Percentiles rank a stretch among this genome's conserved stretches.
Evolutionary conservation across 1,140 invertebrate genomes (phyloP).

Genomic region (Oscheius sp.): DNA sequence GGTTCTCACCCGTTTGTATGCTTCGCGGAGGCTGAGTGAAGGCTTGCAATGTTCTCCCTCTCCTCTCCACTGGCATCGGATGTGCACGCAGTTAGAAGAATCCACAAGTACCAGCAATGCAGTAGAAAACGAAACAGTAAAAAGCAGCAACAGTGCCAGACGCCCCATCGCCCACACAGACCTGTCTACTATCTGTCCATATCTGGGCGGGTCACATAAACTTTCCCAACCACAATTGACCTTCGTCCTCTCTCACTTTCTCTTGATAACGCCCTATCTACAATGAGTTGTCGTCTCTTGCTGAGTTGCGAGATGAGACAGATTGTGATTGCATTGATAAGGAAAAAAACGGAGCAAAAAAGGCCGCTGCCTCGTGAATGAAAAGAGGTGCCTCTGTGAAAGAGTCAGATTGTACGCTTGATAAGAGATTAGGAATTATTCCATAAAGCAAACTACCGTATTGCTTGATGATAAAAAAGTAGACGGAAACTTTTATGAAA

Average conservation of each 20-base stretch:
- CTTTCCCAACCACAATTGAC: too few relatives aligned
- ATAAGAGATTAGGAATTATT: neutral
- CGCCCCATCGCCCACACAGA: neutral
- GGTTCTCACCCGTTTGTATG: neutral
- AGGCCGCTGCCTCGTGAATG: neutral
- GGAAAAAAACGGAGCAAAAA: neutral
- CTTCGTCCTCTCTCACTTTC: neutral
- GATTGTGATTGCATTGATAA: neutral
- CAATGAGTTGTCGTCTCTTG: neutral
- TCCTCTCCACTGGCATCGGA: neutral
- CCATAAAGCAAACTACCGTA: neutral
- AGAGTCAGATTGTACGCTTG: neutral
- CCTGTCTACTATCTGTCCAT: too few relatives aligned
- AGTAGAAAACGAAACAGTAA: neutral
- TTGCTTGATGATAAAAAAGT: too few relatives aligned
- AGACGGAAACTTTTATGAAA: too few relatives aligned
- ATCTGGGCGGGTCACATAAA: too few relatives aligned
- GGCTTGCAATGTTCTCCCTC: neutral
- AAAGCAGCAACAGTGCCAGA: neutral
- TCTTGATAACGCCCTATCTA: neutral
- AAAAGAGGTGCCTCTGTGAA: neutral
- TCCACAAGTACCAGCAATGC: neutral
- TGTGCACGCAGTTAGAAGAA: neutral
- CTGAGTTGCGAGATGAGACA: neutral
- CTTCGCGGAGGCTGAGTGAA: neutral